These are phyloP conservation scores for Pseudomugil tenellus DNA, from an alignment of 2,797 vertebrate species.

Conservation along the genomic window DNA sequence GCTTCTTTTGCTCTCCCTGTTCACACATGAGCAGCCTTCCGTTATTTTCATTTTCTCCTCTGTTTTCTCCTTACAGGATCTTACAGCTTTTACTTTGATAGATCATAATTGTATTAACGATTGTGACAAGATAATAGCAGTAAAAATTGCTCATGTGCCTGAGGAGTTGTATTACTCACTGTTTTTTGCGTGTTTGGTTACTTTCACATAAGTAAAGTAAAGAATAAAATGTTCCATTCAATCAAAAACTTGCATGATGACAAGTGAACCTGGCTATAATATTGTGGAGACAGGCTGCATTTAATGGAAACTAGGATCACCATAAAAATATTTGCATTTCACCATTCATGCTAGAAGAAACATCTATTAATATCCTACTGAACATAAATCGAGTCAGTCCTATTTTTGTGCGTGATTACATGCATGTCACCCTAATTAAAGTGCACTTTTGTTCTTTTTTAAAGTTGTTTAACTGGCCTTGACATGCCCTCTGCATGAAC, in stretches of 20 bases:
- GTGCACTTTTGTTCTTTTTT: neutral
- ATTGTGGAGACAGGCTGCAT: neutral
- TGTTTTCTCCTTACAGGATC: neutral
- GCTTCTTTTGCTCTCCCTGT: slow-evolving; percentile 30
- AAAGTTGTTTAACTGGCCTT: slow-evolving; percentile 17
- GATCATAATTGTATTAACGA: slow-evolving; percentile 10
- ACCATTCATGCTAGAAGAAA: neutral
- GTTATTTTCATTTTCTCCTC: neutral
- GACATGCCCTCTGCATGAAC: slow-evolving; percentile 33
- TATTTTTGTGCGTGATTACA: neutral
- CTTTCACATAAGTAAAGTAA: neutral
- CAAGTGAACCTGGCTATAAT: neutral
- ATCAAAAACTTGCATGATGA: neutral
- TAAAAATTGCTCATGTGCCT: slow-evolving; percentile 14
- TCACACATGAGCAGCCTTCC: slow-evolving; percentile 21
- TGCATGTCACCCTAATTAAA: neutral
- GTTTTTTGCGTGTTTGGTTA: neutral
- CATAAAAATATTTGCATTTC: neutral
- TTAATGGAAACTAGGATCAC: neutral
- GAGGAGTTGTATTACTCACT: neutral
- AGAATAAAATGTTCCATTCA: neutral
- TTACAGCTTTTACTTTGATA: slow-evolving; percentile 15
- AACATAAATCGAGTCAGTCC: neutral
- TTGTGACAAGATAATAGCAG: slow-evolving; percentile 27
- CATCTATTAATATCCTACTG: neutral